phyloP scores from a whole-genome alignment of 2,113 vertebrate genomes.

The Syrrhaptes paradoxus region DNA sequence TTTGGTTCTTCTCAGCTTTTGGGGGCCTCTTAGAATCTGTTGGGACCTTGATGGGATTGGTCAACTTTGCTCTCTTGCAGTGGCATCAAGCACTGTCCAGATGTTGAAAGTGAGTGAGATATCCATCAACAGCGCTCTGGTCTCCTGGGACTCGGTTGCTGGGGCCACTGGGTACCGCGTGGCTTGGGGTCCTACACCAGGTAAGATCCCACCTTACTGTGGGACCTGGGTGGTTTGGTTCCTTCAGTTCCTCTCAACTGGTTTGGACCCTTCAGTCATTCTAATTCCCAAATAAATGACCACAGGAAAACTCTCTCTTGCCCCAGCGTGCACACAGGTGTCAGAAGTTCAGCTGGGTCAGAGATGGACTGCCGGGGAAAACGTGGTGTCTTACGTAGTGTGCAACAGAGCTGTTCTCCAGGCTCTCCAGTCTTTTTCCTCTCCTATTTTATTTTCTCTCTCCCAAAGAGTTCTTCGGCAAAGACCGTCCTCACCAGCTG shows the following conservation, averaged over 20 bases:
- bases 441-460: not conserved
- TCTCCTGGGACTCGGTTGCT: slow-evolving; percentile 84
- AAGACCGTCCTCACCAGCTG: slow-evolving; percentile 84
- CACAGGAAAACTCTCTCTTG: not conserved
- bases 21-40: not conserved
- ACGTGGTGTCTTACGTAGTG: rapidly evolving
- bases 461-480: slow-evolving; percentile 79
- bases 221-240: not conserved
- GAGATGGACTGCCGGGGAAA: not conserved
- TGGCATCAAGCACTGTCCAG: slow-evolving; percentile 87
- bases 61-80: slow-evolving; percentile 33
- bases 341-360: not conserved
- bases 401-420: not conserved
- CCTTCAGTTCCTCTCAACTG: not conserved
- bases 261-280: not conserved
- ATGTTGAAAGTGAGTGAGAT: slow-evolving; percentile 80
- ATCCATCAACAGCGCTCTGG: slow-evolving; percentile 76
- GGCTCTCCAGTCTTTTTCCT: not conserved
- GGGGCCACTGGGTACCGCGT: slow-evolving; percentile 88
- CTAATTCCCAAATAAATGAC: not conserved
- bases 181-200: slow-evolving; percentile 87
- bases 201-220: slow-evolving; percentile 43
- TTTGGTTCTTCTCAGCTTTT: not conserved
- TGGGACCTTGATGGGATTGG: not conserved
- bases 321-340: rapidly evolving